These are phyloP conservation scores for Drosophila paranaensis DNA, from an alignment of 2,888 invertebrate species.

Conservation along the genomic window DNA sequence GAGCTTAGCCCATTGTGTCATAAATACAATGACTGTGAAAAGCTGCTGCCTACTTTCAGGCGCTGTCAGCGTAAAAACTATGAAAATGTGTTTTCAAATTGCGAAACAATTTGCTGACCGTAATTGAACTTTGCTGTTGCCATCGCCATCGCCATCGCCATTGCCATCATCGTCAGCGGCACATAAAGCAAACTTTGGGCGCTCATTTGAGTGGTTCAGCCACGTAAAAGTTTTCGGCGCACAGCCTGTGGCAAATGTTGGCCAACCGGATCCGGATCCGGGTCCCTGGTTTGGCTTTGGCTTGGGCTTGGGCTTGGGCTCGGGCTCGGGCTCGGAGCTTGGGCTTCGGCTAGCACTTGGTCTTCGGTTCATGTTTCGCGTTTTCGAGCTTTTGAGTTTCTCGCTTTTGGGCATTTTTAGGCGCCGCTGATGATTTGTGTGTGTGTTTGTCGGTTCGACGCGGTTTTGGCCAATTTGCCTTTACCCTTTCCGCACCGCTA, in stretches of 20 bases:
- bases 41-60: slow-evolving; percentile 42
- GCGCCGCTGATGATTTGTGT: slow-evolving; percentile 26
- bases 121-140: slow-evolving; percentile 74
- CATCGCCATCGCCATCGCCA: slow-evolving; percentile 17
- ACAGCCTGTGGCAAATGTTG: slow-evolving; percentile 68
- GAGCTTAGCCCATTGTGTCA: slow-evolving; percentile 8
- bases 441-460: slow-evolving; percentile 13
- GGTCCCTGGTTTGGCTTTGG: slow-evolving; percentile 8
- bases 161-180: slow-evolving; percentile 42
- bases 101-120: slow-evolving; percentile 79
- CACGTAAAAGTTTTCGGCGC: slow-evolving; percentile 58
- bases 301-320: neutral
- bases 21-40: slow-evolving; percentile 46
- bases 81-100: slow-evolving; percentile 77
- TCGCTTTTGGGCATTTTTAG: slow-evolving; percentile 13
- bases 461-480: slow-evolving; percentile 39
- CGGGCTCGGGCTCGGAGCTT: neutral
- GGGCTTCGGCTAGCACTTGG: neutral
- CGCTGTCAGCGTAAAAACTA: slow-evolving; percentile 63
- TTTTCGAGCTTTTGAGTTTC: slow-evolving; percentile 1
- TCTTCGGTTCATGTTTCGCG: slow-evolving; percentile 8
- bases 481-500: slow-evolving; percentile 14
- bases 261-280: slow-evolving; percentile 17
- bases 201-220: slow-evolving; percentile 60
- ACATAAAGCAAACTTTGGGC: slow-evolving; percentile 69